These are phyloP conservation scores for Python bivittatus DNA, from an alignment of 2,113 vertebrate species.

Conservation along the genomic window DNA sequence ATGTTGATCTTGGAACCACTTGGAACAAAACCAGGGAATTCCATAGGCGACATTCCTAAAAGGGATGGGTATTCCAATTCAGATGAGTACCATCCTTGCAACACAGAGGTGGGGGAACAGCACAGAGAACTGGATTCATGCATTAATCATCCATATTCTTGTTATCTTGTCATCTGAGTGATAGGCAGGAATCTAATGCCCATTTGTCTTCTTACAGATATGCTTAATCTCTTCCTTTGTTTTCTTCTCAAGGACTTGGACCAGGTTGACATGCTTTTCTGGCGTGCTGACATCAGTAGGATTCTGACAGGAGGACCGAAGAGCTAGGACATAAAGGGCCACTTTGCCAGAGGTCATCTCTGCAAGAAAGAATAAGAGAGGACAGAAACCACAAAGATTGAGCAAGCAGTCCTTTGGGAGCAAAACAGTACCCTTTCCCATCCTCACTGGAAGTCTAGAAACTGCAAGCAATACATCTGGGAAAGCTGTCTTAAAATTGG, in stretches of 20 bases:
- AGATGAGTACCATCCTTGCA: not conserved
- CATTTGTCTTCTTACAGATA: conserved; percentile 14
- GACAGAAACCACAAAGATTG: not conserved
- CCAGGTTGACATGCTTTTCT: conserved; percentile 10
- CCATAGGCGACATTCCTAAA: not conserved
- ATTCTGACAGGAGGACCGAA: conserved; percentile 70
- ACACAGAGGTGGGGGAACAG: not conserved
- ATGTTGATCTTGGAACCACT: not conserved
- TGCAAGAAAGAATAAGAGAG: conserved; percentile 34
- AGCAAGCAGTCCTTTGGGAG: not conserved
- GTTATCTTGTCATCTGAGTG: rapidly evolving
- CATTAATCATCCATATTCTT: not conserved
- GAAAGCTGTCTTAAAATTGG: not conserved
- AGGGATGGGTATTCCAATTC: not conserved
- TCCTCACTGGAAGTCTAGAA: not conserved
- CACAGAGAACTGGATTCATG: not conserved
- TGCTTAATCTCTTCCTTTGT: conserved; percentile 12
- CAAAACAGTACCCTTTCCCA: not conserved
- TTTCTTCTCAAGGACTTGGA: conserved; percentile 24
- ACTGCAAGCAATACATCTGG: not conserved
- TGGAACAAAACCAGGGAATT: not conserved
- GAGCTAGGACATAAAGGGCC: conserved; percentile 67
- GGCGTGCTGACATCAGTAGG: not conserved
- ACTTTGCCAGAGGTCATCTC: conserved; percentile 63
- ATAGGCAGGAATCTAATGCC: not conserved